These are phyloP conservation scores for Thereva nobilitata DNA, from an alignment of 2,888 invertebrate genomes.

Conservation along the genomic window DNA sequence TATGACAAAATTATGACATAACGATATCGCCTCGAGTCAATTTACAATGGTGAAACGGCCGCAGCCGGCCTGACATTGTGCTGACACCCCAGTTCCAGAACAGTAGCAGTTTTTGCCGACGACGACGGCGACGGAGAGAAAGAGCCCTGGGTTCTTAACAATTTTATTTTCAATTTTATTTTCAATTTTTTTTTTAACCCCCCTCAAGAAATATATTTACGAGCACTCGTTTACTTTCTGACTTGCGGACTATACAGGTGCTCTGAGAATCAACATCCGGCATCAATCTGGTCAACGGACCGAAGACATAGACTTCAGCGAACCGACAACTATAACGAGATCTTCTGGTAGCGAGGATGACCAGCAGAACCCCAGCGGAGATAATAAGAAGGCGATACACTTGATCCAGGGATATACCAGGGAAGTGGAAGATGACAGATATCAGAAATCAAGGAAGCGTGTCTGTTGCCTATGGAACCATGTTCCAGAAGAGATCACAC, in stretches of 20 bases:
- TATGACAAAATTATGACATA: constrained; percentile 27
- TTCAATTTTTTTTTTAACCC: too few relatives aligned
- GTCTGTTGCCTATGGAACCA: constrained; percentile 48
- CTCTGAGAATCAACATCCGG: constrained; percentile 39
- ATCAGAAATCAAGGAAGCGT: constrained; percentile 49
- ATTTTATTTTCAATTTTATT: too few relatives aligned
- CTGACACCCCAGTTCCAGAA: constrained; percentile 13
- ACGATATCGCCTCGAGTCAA: constrained; percentile 14
- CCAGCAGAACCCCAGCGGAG: constrained; percentile 24
- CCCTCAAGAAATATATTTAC: constrained; percentile 12
- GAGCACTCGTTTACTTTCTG: constrained; percentile 23
- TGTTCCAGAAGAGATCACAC: constrained; percentile 46
- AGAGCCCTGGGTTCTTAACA: too few relatives aligned
- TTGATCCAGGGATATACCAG: constrained; percentile 48
- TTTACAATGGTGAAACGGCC: constrained; percentile 15
- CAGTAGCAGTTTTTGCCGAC: constrained; percentile 1
- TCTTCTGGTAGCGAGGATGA: constrained; percentile 17
- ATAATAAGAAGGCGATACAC: constrained; percentile 33
- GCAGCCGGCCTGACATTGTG: constrained; percentile 11
- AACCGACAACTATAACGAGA: constrained; percentile 30
- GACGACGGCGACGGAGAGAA: too few relatives aligned
- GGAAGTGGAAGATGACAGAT: constrained; percentile 48
- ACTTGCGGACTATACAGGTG: constrained; percentile 30
- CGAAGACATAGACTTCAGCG: constrained; percentile 43
- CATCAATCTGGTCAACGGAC: constrained; percentile 38